Percentiles rank a stretch among this genome's conserved stretches.
phyloP scores from a whole-genome alignment of 2,113 vertebrate genomes.

The Falco punctatus region DNA sequence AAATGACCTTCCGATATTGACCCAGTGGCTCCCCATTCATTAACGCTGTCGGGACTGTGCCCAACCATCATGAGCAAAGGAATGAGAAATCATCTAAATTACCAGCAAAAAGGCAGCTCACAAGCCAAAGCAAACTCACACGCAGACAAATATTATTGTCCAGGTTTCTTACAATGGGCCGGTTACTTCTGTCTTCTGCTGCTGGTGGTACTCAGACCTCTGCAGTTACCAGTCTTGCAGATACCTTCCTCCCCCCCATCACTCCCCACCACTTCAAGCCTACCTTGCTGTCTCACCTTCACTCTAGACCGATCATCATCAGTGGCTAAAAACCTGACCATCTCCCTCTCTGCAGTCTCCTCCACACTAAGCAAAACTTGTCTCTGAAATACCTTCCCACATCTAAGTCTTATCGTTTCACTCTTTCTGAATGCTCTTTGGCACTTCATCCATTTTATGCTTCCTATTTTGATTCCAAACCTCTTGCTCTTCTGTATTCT shows the following conservation, averaged over 20 bases:
- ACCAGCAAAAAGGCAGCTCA: not conserved
- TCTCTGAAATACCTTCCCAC: not conserved
- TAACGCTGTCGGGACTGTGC: not conserved
- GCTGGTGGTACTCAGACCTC: not conserved
- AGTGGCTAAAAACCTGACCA: not conserved
- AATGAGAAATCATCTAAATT: not conserved
- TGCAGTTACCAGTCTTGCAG: not conserved
- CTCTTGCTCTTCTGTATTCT: not conserved
- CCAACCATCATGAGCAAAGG: not conserved
- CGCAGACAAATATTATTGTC: not conserved
- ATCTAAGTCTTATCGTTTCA: not conserved
- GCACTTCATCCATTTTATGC: not conserved
- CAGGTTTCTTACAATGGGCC: not conserved
- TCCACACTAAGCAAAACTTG: not conserved
- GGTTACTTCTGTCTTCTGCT: not conserved
- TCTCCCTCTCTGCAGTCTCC: not conserved
- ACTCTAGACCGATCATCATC: not conserved
- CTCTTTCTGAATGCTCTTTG: not conserved
- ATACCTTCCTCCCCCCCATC: not conserved
- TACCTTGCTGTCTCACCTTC: not conserved
- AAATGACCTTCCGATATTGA: not conserved
- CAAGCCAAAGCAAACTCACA: not conserved
- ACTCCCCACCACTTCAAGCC: not conserved
- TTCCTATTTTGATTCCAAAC: not conserved
- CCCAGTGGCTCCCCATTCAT: not conserved